Evolutionary conservation across 1,140 invertebrate genomes (phyloP).

Genomic region (Ceratina calcarata): DNA sequence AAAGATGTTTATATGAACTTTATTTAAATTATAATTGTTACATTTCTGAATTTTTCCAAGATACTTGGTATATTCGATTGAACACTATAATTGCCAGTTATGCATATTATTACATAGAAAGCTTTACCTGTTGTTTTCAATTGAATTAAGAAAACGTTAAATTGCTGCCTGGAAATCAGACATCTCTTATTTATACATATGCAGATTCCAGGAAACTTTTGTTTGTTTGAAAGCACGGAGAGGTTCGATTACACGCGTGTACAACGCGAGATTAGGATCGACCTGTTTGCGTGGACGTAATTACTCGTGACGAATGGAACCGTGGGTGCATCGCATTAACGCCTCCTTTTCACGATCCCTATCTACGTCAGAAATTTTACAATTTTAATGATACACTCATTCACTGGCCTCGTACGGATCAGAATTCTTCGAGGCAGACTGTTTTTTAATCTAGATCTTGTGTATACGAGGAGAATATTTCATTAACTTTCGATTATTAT

Average conservation of each 20-base stretch:
- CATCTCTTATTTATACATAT: neutral
- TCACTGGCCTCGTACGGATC: neutral
- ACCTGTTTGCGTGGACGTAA: constrained; percentile 27
- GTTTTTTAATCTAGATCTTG: neutral
- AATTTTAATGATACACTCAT: neutral
- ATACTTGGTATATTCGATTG: no score
- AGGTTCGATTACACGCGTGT: constrained; percentile 23
- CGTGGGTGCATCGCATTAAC: constrained; percentile 26
- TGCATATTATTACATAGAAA: no score
- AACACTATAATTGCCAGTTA: no score
- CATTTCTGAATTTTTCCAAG: no score
- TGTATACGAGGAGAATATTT: neutral
- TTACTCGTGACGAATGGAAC: constrained; percentile 44
- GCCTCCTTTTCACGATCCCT: constrained; percentile 4
- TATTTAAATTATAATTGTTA: no score
- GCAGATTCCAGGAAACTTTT: constrained; percentile 12
- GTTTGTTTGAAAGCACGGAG: neutral
- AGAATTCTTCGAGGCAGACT: neutral
- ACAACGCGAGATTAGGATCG: constrained; percentile 25
- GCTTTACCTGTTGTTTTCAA: neutral
- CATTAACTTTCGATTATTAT: constrained; percentile 5
- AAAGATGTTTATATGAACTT: no score
- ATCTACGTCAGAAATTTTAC: constrained; percentile 19
- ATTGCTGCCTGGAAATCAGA: constrained; percentile 13
- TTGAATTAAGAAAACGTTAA: constrained; percentile 27